These are phyloP conservation scores for Tachysurus fulvidraco DNA, from an alignment of 2,113 vertebrate species.

Conservation along the genomic window DNA sequence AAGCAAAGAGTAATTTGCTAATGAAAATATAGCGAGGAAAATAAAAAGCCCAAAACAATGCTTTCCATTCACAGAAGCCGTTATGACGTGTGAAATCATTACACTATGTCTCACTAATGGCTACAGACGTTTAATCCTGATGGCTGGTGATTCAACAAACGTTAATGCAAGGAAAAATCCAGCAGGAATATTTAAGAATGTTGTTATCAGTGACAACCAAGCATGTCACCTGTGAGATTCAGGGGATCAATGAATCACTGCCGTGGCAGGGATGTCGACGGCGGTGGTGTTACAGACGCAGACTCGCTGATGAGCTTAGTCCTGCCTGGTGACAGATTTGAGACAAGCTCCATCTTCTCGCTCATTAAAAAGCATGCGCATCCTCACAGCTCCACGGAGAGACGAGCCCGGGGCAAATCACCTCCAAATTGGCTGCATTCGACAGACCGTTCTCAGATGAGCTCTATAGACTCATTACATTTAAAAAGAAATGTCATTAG, in stretches of 20 bases:
- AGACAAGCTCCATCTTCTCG: conserved; percentile 20
- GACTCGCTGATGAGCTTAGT: conserved; percentile 10
- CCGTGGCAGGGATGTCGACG: not conserved
- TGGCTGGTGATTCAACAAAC: conserved; percentile 4
- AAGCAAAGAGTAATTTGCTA: not conserved
- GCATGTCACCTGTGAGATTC: conserved; percentile 28
- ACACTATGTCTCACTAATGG: conserved; percentile 20
- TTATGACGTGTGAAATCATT: conserved; percentile 36
- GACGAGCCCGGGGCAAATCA: conserved; percentile 2
- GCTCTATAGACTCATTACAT: conserved; percentile 31
- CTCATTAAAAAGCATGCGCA: conserved; percentile 40
- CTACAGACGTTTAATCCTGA: conserved; percentile 22
- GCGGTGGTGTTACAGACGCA: conserved; percentile 1
- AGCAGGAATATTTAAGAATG: conserved; percentile 7
- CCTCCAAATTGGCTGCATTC: conserved; percentile 21
- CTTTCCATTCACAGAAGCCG: conserved; percentile 19
- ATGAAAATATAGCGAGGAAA: conserved; percentile 1
- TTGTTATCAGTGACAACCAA: conserved; percentile 3
- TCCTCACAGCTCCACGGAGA: not conserved
- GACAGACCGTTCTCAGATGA: conserved; percentile 49
- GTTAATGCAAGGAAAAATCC: conserved; percentile 10
- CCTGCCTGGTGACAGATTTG: conserved; percentile 36
- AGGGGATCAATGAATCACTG: conserved; percentile 4
- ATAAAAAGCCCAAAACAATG: conserved; percentile 13
- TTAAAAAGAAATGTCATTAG: conserved; percentile 23